Evolutionary conservation across 2,888 invertebrate species (phyloP), one percentile per base, ranked within the genome.

Genomic region (Papilio protenor): DNA sequence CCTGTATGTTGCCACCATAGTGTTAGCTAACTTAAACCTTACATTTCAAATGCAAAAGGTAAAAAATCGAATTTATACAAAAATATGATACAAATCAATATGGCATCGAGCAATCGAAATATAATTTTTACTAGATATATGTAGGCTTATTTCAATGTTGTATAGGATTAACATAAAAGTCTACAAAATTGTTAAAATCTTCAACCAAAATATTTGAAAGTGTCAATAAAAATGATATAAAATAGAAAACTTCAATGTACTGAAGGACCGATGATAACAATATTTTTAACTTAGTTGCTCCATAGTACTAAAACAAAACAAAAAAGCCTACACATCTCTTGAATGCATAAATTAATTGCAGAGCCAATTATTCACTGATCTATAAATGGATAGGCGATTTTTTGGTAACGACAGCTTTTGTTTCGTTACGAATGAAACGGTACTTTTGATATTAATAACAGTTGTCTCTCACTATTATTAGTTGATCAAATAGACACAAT

Each of bases 1-100:
- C 84, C 85, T 87, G 89, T 86, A 87, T 86, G 86, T 85, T 61
- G 87, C 85, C 85, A 84, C 84, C 33, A n/a, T 71, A 66, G 66
- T 76, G 33, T 55, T 55, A 70, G 83, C 82, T 85, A 78, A 81
- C 82, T 86, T 87, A 84, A 81, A 84, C 86, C 87, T 87, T 88
- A 84, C 87, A 81, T 89, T 86, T 87, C 87, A 90, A 91, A 92
- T 91, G 89, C 89, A 90, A 90, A 89, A 89, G 86, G 86, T 89
- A 88, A 88, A 88, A 89, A 88, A 85, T 83, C 84, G 84, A 85
- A 86, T 83, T 85, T 85, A 85, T 85, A 61, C 85, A 85, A 84
- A 85, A 80, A 87, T 77, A 77, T 75, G 83, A 85, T 83, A 82
- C 84, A 86, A 87, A 84, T 86, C 83, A 81, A 84, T 81, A 84